A percentile compares a stretch with the other conserved stretches of the same genome.
Evolutionary conservation across 1,140 invertebrate species (phyloP).

Genomic region (Drosophila lowei): DNA sequence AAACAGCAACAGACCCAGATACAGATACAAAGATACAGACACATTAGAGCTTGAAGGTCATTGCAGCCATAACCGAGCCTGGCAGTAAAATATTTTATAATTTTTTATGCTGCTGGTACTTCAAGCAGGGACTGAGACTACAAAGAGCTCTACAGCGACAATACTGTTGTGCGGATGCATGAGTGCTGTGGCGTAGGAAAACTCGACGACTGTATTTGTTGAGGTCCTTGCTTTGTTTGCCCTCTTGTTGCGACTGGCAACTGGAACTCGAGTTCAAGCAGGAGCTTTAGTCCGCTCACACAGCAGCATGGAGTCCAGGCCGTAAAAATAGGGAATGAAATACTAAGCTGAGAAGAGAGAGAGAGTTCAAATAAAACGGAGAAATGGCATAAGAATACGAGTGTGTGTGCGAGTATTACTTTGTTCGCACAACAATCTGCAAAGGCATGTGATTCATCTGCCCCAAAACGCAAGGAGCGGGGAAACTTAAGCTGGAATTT

Average conservation of each 20-base stretch:
- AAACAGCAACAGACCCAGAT: slow-evolving; percentile 25
- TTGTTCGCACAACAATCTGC: slow-evolving; percentile 48
- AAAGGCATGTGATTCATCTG: slow-evolving; percentile 61
- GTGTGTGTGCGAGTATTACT: slow-evolving; percentile 27
- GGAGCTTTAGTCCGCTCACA: slow-evolving; percentile 41
- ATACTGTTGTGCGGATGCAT: slow-evolving; percentile 10
- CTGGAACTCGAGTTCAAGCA: slow-evolving; percentile 54
- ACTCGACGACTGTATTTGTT: slow-evolving; percentile 27
- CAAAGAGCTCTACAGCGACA: slow-evolving; percentile 18
- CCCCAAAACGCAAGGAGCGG: slow-evolving; percentile 20
- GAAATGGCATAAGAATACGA: slow-evolving; percentile 32
- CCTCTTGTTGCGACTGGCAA: slow-evolving; percentile 7
- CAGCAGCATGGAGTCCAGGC: too few relatives aligned
- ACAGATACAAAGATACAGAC: slow-evolving; percentile 25
- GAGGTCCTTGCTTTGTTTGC: slow-evolving; percentile 57
- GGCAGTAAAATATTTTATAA: slow-evolving; percentile 75
- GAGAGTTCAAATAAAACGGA: slow-evolving; percentile 46
- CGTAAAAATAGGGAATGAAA: too few relatives aligned
- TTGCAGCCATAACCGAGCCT: slow-evolving; percentile 56
- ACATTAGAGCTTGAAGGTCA: slow-evolving; percentile 37
- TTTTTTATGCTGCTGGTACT: slow-evolving; percentile 57
- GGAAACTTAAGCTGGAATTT: slow-evolving; percentile 16
- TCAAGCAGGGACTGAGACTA: slow-evolving; percentile 24
- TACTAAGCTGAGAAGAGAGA: slow-evolving; percentile 50
- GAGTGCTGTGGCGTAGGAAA: slow-evolving; percentile 2